These are phyloP conservation scores for Eupithecia tripunctaria DNA, from an alignment of 2,888 invertebrate species.

Conservation along the genomic window DNA sequence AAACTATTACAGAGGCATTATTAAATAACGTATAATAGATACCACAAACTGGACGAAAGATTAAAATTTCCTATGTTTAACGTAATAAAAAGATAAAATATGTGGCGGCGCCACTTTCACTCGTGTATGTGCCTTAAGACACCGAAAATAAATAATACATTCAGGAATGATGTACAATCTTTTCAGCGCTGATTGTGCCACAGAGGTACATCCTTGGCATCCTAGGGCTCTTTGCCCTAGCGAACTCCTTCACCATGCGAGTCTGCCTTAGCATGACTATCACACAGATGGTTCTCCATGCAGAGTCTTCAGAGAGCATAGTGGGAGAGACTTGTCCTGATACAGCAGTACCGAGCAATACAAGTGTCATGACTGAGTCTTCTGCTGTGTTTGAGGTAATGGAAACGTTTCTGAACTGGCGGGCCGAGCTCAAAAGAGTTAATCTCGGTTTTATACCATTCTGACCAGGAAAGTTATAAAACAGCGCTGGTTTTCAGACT, in stretches of 20 bases:
- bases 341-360: constrained; percentile 36
- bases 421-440: no score
- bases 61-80: no score
- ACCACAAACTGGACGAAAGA: no score
- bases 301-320: constrained; percentile 63
- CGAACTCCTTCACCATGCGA: constrained; percentile 90
- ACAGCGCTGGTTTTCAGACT: no score
- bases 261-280: constrained; percentile 89
- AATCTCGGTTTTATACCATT: no score
- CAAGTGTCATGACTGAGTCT: constrained; percentile 42
- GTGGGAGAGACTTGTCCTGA: constrained; percentile 82
- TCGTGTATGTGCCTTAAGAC: no score
- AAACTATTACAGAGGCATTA: no score
- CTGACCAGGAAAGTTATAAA: no score
- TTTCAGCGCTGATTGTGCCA: constrained; percentile 85
- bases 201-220: constrained; percentile 88
- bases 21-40: no score
- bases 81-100: no score
- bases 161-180: neutral
- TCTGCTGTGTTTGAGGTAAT: constrained; percentile 35
- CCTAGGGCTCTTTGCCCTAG: constrained; percentile 88
- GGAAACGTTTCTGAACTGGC: neutral
- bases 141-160: no score
- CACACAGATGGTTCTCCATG: constrained; percentile 86
- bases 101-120: no score